Base-by-base conservation (phyloP, 1,140 invertebrate genomes). In the Brachionus calyciflorus region DNA sequence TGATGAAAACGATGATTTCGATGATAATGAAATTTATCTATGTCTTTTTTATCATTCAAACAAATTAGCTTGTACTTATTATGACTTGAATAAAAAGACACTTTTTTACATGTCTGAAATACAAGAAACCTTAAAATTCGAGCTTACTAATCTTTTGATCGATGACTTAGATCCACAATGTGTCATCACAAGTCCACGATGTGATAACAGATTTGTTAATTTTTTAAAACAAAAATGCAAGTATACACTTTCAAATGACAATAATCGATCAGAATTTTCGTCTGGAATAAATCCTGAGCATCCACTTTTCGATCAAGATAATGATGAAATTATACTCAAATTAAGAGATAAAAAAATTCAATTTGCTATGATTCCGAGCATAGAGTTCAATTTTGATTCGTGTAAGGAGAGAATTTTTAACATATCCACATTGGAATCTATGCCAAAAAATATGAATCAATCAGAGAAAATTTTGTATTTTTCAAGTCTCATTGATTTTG, bases 11-110 rank as follows among this genome's bases (percentile, higher is more conserved):
- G 55, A 60, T 60, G 60, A 65, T 46, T 0, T 65, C 12, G 40
- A 65, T 12, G 60, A 65, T 12, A 65, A 65, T n/a, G 60, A 65
- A 65, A 65, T 73, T 17, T 73, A 73, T 37, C 33, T 73, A 26
- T 51, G 69, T 6, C 12, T 73, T 7, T 24, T 51, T 14, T 51
- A 73, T 26, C 69, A 73, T 14, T 49, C 46, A n/a, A 19, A 19
- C 21, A 49, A 73, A 53, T 14, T 73, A 10, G 69, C 46, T 17
- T 49, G 28, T 49, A 33, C 44, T 3, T 73, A 73, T 49, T 73
- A 73, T 33, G 51, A 55, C 26, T 73, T 41, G 26, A 73, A 49
- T 37, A 55, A 73, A 55, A 73, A 41, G 51, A 37, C 17, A 10
- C 69, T 73, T 33, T 73, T 51, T 28, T 73, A 33, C 33, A 37